Base-by-base conservation (phyloP, 1,140 invertebrate genomes). In the Drosophila azteca region DNA sequence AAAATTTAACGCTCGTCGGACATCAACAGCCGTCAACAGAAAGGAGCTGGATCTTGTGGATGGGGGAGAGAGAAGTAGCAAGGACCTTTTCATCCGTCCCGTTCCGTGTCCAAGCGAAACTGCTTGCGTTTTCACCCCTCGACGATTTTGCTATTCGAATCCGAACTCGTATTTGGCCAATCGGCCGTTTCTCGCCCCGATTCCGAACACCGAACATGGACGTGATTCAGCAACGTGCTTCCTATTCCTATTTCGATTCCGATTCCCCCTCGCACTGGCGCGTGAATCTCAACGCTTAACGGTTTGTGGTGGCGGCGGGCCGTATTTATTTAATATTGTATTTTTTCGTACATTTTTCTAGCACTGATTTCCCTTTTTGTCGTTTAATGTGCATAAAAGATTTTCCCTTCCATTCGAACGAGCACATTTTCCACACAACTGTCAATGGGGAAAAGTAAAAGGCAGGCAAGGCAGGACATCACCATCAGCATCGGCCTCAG, bases 321-420 rank as follows among this genome's bases (percentile, higher is more conserved):
- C 60, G 79, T 88, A 88, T 88, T 88, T 88, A 88, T 88, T 88
- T 88, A 88, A 88, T 88, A 88, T 88, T 83, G 84, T 77, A 63
- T 90, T 88, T 88, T 69, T 83, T 79, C 67, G 78, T 84, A 90
- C 77, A 69, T 79, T 80, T 78, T 78, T 77, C 69, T 65, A 75
- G 73, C 77, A 90, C 73, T 89, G 84, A 89, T 89, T 90, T 90
- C 84, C 84, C 85, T 83, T 85, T 89, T 90, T 84, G 84, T 83
- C 84, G 84, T 52, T 88, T 88, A 89, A 88, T 88, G 84, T 79
- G 80, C 84, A 89, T 89, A 90, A 89, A 89, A 89, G 84, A 89
- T 89, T 89, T 89, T 90, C 77, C 52, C 61, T 90, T 89, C 85
- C 80, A 79, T 89, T 81, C 61, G 70, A 89, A 81, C 64, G 83